A percentile compares a stretch with the other conserved stretches of the same genome.
phyloP scores from a whole-genome alignment of 2,888 invertebrate genomes.

The Mesoligia furuncula region DNA sequence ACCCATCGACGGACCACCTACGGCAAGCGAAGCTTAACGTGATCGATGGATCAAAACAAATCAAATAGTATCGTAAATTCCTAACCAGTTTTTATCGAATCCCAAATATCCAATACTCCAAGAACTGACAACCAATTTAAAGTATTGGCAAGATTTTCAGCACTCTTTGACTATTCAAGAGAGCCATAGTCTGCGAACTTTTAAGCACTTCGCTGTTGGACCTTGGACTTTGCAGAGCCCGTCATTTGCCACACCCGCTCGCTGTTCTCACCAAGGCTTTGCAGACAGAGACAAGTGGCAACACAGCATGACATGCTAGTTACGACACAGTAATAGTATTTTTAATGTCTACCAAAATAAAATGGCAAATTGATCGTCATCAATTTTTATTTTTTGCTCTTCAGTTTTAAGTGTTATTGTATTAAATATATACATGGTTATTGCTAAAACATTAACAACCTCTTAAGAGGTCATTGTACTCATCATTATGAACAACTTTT shows the following conservation, averaged over 20 bases:
- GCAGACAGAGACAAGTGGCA: slow-evolving; percentile 14
- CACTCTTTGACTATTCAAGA: slow-evolving; percentile 22
- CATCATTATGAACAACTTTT: no score
- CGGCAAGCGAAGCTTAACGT: background rate
- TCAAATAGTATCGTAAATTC: background rate
- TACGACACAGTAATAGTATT: background rate
- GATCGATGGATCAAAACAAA: no score
- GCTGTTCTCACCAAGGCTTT: slow-evolving; percentile 37
- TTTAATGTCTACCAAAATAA: slow-evolving; percentile 4
- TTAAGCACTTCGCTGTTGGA: slow-evolving; percentile 2
- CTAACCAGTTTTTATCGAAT: background rate
- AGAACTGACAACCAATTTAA: background rate
- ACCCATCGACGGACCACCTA: background rate
- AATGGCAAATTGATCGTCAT: background rate
- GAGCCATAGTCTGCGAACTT: slow-evolving; percentile 13
- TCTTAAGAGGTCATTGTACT: no score
- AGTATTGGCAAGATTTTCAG: slow-evolving; percentile 8
- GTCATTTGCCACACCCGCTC: slow-evolving; percentile 28
- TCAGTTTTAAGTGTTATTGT: no score
- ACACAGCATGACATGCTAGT: slow-evolving; percentile 16
- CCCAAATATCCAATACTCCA: background rate
- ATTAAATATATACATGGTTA: background rate
- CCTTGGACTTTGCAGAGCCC: slow-evolving; percentile 53
- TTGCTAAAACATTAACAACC: no score
- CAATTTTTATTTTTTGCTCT: no score